These are phyloP conservation scores for Bombylius major DNA, from an alignment of 2,888 invertebrate species.

Conservation along the genomic window DNA sequence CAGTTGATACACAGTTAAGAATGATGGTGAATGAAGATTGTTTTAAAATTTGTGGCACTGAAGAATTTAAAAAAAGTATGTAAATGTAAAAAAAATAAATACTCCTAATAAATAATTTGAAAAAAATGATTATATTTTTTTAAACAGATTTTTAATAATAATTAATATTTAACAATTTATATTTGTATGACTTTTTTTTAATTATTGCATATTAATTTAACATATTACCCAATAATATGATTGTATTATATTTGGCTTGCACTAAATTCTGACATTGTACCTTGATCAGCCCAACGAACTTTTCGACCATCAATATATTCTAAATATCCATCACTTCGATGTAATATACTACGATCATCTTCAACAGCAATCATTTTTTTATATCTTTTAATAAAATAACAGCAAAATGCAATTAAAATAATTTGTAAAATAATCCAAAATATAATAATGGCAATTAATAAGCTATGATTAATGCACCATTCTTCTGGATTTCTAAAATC, in stretches of 20 bases:
- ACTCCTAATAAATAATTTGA: no score
- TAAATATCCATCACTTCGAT: conserved; percentile 45
- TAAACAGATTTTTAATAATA: no score
- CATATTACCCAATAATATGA: no score
- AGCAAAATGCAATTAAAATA: conserved; percentile 41
- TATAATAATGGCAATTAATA: conserved; percentile 51
- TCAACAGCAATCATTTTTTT: conserved; percentile 39
- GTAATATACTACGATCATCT: conserved; percentile 35
- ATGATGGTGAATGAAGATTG: no score
- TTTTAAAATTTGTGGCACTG: no score
- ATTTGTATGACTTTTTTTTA: no score
- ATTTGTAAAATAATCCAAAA: conserved; percentile 48
- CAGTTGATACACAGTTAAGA: no score
- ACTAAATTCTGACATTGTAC: background rate
- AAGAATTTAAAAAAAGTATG: no score
- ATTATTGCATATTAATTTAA: background rate
- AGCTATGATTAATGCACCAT: conserved; percentile 50
- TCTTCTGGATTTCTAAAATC: conserved; percentile 21
- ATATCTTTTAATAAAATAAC: conserved; percentile 43
- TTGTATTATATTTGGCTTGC: background rate
- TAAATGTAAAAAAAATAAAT: no score
- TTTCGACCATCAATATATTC: conserved; percentile 54
- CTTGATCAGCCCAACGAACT: conserved; percentile 57
- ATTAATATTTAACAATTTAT: no score
- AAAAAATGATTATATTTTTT: no score